Evolutionary conservation across 2,113 vertebrate genomes (phyloP).

Genomic region (Psephotus haematonotus): DNA sequence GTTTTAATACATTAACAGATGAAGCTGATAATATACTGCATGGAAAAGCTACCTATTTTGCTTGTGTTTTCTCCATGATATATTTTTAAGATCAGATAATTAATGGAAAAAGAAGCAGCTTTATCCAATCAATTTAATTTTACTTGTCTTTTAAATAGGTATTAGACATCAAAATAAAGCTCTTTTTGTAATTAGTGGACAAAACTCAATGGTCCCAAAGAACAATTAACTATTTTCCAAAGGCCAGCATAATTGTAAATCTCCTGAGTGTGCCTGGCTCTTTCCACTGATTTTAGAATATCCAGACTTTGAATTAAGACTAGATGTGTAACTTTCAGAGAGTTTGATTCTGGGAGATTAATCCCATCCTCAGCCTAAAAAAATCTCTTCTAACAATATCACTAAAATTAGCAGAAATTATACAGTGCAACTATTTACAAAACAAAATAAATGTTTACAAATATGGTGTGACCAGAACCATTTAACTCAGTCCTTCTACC

Average conservation of each 20-base stretch:
- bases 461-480: neutral
- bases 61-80: neutral
- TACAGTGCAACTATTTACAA: neutral
- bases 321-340: neutral
- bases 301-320: neutral
- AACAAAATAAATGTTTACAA: neutral
- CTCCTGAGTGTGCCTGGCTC: neutral
- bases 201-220: neutral
- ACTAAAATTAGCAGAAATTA: neutral
- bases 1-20: neutral
- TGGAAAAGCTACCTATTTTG: neutral
- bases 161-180: neutral
- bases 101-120: neutral
- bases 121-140: neutral
- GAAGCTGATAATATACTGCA: neutral
- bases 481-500: neutral
- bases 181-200: neutral
- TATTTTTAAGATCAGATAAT: neutral
- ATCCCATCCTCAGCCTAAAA: neutral
- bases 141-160: neutral
- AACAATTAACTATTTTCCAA: neutral
- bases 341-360: neutral
- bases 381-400: neutral
- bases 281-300: neutral
- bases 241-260: neutral